phyloP scores from a whole-genome alignment of 1,140 invertebrate species.

The Formica exsecta region DNA sequence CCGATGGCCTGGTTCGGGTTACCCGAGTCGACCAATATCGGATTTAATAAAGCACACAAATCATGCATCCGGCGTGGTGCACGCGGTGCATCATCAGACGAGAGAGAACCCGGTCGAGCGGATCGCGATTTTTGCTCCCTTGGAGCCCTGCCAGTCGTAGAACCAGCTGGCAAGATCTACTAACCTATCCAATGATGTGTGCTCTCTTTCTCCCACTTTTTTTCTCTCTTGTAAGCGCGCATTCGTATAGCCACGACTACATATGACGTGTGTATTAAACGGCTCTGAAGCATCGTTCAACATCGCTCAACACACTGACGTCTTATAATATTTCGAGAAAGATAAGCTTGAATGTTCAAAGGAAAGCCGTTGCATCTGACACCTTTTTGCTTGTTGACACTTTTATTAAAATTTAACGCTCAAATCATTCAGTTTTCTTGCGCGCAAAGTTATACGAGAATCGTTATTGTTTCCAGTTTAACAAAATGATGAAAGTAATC shows the following conservation, averaged over 20 bases:
- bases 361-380: not conserved
- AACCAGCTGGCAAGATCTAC: constrained; percentile 70
- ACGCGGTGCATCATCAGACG: constrained; percentile 64
- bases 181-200: not conserved
- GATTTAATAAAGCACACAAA: constrained; percentile 80
- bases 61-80: constrained; percentile 73
- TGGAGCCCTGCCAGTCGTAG: constrained; percentile 74
- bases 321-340: constrained; percentile 41
- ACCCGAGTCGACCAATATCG: constrained; percentile 76
- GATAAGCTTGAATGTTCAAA: constrained; percentile 39
- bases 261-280: constrained; percentile 46
- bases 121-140: constrained; percentile 71
- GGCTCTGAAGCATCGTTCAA: constrained; percentile 42
- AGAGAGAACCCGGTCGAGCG: constrained; percentile 35
- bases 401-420: constrained; percentile 55
- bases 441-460: not conserved
- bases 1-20: constrained; percentile 68
- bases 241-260: constrained; percentile 9
- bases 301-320: constrained; percentile 58
- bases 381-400: constrained; percentile 4
- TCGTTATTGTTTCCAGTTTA: not conserved
- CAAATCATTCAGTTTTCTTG: not conserved
- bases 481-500: not conserved
- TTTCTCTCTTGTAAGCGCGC: not conserved
- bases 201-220: constrained; percentile 15